Evolutionary conservation across 2,888 invertebrate genomes (phyloP), one percentile per base, ranked within the genome.

Genomic region (Entomobrya multifasciata): DNA sequence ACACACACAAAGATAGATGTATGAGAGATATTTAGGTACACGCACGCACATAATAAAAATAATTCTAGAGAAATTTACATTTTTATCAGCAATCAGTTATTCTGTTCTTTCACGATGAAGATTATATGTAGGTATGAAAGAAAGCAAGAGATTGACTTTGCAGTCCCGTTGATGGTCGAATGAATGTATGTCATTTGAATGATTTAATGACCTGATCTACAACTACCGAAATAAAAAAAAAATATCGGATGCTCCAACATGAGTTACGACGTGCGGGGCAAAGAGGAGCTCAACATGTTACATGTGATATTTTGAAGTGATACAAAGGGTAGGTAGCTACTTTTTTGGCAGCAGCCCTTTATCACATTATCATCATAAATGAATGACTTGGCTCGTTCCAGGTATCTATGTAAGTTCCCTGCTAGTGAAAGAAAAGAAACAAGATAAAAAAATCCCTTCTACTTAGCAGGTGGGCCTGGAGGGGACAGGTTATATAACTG

Each of bases 391-490:
- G 83, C 76, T 83, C 76, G 76, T 77, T 76, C 83, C 76, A 76
- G 76, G 70, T 57, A 70, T 70, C 60, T 80, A 20, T 57, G 17
- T 20, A 20, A 20, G 80, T 27, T 22, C 49, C 62, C 20, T 0
- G 17, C n/a, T 8, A 27, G 70, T 41, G 44, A 36, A 47, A 49
- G 41, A 36, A 36, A 83, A 83, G n/a, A 76, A 74, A 60, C 74
- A 49, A 76, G 52, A 49, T 65, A 77, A 52, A 44, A 20, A 74
- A 74, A 36, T 15, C 52, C 65, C 52, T 65, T 67, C 49, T 84
- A 83, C 89, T 81, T 90, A 87, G 90, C 90, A 90, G 90, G 90
- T 88, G 89, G 90, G 88, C 90, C 88, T 86, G 55, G 47, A 88
- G 89, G 90, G 90, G 90, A 90, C 90, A 90, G 90, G 90, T 90